Evolutionary conservation across 2,888 invertebrate genomes (phyloP), one percentile per base, ranked within the genome.

Genomic region (Seira sanloemensis): DNA sequence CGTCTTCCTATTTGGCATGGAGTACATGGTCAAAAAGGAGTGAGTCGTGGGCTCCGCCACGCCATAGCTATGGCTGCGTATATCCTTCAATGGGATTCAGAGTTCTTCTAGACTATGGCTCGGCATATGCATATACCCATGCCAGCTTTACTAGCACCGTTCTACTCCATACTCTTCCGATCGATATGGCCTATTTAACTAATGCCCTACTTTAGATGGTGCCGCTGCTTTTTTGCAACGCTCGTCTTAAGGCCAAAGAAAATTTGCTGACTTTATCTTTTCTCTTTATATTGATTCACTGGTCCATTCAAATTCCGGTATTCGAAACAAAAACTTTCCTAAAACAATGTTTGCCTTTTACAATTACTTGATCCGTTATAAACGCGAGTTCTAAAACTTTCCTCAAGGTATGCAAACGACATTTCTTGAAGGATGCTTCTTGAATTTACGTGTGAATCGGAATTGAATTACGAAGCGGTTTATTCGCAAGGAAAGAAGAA

Each of bases 121-220:
- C 37, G 37, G 4, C 12, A 7, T 37, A 12, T 37, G 12, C 37
- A 37, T 37, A 37, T 37, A 12, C 37, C 12, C 12, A 37, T 7
- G 37, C 37, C 12, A 37, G 37, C 37, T 37, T 7, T 4, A 37
- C 37, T 37, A 37, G 37, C 37, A 37, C 37, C 37, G 37, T 37
- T 37, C 37, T 37, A 37, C 5, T 37, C 37, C 37, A 74, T 78
- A 78, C 66, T 75, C 75, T 76, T 78, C 76, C 82, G 86, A 86
- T 86, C 86, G 82, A 86, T 86, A 79, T 75, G 86, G 82, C 82
- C 82, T 82, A 86, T 86, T 82, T 86, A 86, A 78, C 86, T 86
- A 86, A 72, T 82, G 86, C 86, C 82, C 76, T 86, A 82, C 82
- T 80, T 82, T 79, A 79, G 67, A 71, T 82, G 71, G 80, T 71